Evolutionary conservation across 2,888 invertebrate species (phyloP), one percentile per base, ranked within the genome.

Genomic region (Eupithecia exiguata): DNA sequence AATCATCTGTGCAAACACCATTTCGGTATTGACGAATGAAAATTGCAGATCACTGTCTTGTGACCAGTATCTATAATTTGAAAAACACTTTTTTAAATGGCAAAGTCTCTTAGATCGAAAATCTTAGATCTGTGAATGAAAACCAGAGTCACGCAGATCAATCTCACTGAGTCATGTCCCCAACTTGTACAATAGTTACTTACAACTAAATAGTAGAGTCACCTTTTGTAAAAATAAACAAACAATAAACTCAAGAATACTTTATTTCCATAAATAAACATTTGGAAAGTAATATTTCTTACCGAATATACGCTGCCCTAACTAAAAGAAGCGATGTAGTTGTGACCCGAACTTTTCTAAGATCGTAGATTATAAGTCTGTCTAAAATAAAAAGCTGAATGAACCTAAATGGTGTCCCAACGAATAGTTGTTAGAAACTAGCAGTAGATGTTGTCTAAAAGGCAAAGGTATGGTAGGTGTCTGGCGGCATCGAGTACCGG

Each of bases 401-500:
- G 46, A 53, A 58, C 58, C 25, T 25, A 3, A 58, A 5, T 25
- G 25, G 14, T 25, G 25, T 58, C 58, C 21, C 25, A 58, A 25
- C 1, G 4, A 58, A 58, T 21, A 58, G 21, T 58, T n/a, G 16
- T 49, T 14, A 58, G 4, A 58, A 21, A 14, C 1, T 58, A 53
- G 10, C 3, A 21, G 58, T 25, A 25, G 58, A 12, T 14, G 25
- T 21, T 25, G 14, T 58, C 9, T 58, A 58, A 53, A 25, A 58
- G 58, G 25, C 5, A 12, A 12, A 77, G 75, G 70, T 88, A 14
- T 77, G 75, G 70, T 88, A 94, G 94, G 90, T 94, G 78, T 86
- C 87, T 72, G 92, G 91, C 77, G 88, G 95, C 91, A 94, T 97
- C 95, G 95, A 96, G 94, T 96, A 91, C 96, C 96, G 93, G 97